Base-by-base conservation (phyloP, 2,888 invertebrate species). In the Eutolmus rufibarbis region DNA sequence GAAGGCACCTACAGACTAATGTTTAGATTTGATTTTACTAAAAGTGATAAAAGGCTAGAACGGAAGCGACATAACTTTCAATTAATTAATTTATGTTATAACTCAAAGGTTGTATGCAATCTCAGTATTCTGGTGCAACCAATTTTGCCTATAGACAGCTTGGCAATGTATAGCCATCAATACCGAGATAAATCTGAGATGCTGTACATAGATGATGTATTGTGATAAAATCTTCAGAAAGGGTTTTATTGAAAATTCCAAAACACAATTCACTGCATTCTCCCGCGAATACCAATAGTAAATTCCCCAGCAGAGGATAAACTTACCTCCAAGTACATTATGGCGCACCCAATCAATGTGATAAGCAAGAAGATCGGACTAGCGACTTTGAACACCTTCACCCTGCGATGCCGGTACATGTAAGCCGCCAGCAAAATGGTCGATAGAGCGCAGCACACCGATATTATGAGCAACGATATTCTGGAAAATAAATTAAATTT, bases 351-450 rank as follows among this genome's bases (percentile, higher is more conserved):
- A 87, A 97, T 94, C 82, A 98, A 95, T 86, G 98, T 98, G 90
- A 98, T 97, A 89, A 97, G 95, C 87, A 98, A 94, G 92, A 98
- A 98, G 89, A 97, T 97, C 9, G 98, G 98, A 91, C 97, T 98
- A 88, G 98, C 98, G 14, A 98, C 97, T 90, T 98, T 96, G 92
- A 98, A 97, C 87, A 98, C 97, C 94, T 98, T 97, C 89, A 97
- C 95, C 89, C 96, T 95, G 37, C 97, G 95, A 91, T 97, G 96
- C 90, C 96, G 96, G 90, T 96, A 96, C 89, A 97, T 96, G 92
- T 97, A 97, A 87, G 95, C 94, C 34, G 97, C 96, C 89, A 97
- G 93, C 56, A 95, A 93, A 86, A 97, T 94, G 0, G 97, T 96
- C 91, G 96, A 95, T 82, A 96, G 94, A 12, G 96, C 97, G 92